Base-by-base conservation (phyloP, 1,140 invertebrate species). In the Dryas iulia region DNA sequence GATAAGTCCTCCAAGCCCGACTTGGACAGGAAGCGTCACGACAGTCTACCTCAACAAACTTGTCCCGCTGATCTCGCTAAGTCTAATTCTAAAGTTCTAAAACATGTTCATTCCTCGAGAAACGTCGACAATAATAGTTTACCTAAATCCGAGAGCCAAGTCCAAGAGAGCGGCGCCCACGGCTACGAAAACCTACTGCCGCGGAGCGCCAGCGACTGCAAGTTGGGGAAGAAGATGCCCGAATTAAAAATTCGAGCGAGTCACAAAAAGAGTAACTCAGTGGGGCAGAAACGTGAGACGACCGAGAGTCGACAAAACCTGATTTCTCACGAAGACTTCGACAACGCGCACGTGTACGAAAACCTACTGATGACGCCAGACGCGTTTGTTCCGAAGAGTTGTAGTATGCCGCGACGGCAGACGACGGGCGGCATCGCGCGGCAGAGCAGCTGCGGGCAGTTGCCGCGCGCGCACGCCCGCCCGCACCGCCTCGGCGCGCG, bases 271-370 rank as follows among this genome's bases (percentile, higher is more conserved):
- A 92, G 92, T 64, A 91, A 87, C 69, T 92, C 92, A 0, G 85
- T 92, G 25, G 90, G 86, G 6, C 92, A 91, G 59, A 83, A 76
- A 62, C 83, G 85, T 12, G 84, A 87, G 24, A 87, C 91, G 0
- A 90, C 83, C 0, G 92, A 92, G 39, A 92, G 92, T 63, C 82
- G 87, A 26, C 92, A 92, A 68, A 92, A 92, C 63, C 80, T 92
- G 14, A 89, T 92, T 59, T 71, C 79, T 5, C 87, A 85, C 8
- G 90, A 92, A 52, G 89, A 92, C 63, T 71, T 73, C 30, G 86
- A 87, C 26, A 83, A 79, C 69, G 78, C 83, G 10, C 91, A 92
- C 72, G 86, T 92, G 26, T 92, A 92, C 72, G 92, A 92, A 64
- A 92, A 92, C 75, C 71, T 92, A 0, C 65, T 84, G 0, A 52